phyloP scores from a whole-genome alignment of 1,140 invertebrate species.

The Calosoma granatense region DNA sequence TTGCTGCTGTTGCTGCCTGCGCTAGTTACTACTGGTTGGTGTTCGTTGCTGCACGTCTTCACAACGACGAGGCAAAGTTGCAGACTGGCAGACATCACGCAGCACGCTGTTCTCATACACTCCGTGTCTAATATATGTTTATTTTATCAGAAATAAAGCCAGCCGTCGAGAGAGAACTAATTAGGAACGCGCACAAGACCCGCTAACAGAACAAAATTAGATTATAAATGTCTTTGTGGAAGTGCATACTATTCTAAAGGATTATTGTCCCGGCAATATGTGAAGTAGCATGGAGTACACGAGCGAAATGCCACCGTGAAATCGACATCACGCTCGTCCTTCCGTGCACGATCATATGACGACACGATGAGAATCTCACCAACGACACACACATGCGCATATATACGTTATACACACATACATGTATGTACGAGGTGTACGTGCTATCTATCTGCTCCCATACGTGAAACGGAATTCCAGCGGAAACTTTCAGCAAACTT shows the following conservation, averaged over 20 bases:
- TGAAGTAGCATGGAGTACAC: neutral
- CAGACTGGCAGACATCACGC: no score
- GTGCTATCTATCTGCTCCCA: neutral
- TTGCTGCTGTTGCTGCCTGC: neutral
- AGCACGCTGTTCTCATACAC: neutral
- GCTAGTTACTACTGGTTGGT: neutral
- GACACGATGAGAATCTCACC: no score
- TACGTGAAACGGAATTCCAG: neutral
- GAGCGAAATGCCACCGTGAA: neutral
- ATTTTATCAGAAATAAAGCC: conserved; percentile 8
- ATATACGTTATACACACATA: neutral
- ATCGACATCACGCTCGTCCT: neutral
- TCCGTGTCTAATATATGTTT: conserved; percentile 1
- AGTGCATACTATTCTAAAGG: neutral
- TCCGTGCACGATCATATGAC: no score
- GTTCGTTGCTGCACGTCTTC: no score
- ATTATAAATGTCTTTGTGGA: conserved; percentile 7
- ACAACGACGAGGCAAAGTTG: no score
- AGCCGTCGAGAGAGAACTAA: neutral
- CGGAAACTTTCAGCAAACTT: neutral
- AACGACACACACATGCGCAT: neutral
- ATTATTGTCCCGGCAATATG: neutral
- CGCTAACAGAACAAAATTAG: neutral
- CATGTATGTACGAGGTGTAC: neutral
- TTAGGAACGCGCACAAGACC: conserved; percentile 2